phyloP scores from a whole-genome alignment of 2,888 invertebrate genomes.

The Andricus quercusramuli region DNA sequence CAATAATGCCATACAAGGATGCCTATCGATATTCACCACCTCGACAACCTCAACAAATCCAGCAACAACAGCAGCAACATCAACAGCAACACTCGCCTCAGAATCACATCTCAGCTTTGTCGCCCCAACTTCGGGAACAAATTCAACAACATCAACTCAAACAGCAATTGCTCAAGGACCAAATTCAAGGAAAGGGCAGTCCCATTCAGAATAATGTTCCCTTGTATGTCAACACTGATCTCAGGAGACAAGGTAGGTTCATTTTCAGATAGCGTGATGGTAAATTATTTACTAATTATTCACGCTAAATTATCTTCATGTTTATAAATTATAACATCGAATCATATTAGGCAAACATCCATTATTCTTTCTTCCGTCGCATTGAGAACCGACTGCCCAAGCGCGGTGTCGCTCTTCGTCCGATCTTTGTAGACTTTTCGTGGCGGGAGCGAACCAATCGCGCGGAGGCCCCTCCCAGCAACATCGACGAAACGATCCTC shows the following conservation, averaged over 20 bases:
- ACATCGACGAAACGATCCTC: no score
- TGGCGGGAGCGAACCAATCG: no score
- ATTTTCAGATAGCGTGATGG: not conserved
- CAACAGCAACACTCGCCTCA: slow-evolving; percentile 52
- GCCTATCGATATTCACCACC: slow-evolving; percentile 42
- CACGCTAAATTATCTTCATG: slow-evolving; percentile 1
- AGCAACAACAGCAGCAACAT: slow-evolving; percentile 51
- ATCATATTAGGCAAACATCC: no score
- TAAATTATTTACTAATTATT: no score
- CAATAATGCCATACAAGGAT: slow-evolving; percentile 51
- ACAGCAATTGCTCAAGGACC: slow-evolving; percentile 72
- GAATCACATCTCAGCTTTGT: slow-evolving; percentile 67
- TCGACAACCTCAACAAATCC: slow-evolving; percentile 50
- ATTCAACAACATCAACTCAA: slow-evolving; percentile 75
- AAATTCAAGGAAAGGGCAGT: slow-evolving; percentile 72
- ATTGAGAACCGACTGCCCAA: no score
- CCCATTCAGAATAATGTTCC: slow-evolving; percentile 77
- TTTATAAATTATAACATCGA: no score
- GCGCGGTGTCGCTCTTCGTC: no score
- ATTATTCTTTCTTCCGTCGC: no score
- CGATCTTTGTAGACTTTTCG: no score
- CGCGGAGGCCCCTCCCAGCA: no score
- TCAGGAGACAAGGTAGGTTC: slow-evolving; percentile 65
- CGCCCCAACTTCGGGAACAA: slow-evolving; percentile 71
- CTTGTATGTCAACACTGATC: slow-evolving; percentile 86